Conservation (phyloP, 1,140 invertebrate genomes). For the Calycopis cecrops region DNA sequence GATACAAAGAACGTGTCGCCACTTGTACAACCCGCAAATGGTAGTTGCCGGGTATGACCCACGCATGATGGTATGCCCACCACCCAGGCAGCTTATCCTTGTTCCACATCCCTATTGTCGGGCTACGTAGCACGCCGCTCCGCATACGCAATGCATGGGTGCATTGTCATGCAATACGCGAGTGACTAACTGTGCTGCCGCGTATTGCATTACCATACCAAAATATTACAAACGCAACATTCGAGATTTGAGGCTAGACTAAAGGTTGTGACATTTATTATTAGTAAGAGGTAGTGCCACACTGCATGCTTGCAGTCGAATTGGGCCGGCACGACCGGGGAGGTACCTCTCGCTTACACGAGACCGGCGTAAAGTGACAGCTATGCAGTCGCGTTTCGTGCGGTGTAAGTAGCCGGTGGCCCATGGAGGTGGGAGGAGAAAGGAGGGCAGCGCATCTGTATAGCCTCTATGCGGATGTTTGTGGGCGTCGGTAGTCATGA, state of each 20-base stretch:
- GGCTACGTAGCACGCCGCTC: conserved; percentile 15
- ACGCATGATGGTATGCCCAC: conserved; percentile 19
- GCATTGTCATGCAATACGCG: conserved; percentile 49
- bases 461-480: too few relatives aligned
- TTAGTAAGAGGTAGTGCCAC: too few relatives aligned
- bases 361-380: too few relatives aligned
- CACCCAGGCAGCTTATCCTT: conserved; percentile 54
- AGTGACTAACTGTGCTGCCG: conserved; percentile 46
- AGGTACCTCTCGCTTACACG: too few relatives aligned
- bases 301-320: too few relatives aligned
- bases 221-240: conserved; percentile 12
- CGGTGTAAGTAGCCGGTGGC: too few relatives aligned
- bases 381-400: too few relatives aligned
- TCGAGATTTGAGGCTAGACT: conserved; percentile 1
- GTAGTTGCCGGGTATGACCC: conserved; percentile 5
- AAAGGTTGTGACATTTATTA: too few relatives aligned
- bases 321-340: too few relatives aligned
- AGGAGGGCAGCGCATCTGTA: too few relatives aligned
- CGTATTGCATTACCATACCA: conserved; percentile 29
- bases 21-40: conserved; percentile 7
- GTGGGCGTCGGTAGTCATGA: too few relatives aligned
- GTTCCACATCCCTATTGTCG: conserved; percentile 17
- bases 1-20: background rate
- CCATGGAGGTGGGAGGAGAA: too few relatives aligned
- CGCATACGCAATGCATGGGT: conserved; percentile 52